Base-by-base conservation (phyloP, 2,888 invertebrate species). In the Eupithecia exiguata region DNA sequence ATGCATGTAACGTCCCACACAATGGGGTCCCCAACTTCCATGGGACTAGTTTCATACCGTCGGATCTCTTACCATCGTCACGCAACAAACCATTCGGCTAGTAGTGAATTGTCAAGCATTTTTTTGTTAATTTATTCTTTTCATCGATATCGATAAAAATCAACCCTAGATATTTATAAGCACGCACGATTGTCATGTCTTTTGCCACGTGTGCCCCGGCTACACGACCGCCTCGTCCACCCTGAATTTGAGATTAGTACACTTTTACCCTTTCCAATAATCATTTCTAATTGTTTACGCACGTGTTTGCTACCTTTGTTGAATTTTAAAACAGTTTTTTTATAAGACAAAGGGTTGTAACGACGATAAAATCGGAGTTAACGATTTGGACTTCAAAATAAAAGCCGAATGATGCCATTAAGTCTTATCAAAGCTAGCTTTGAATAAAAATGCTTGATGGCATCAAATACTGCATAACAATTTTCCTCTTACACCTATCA, bases 131-230 rank as follows among this genome's bases (percentile, higher is more conserved):
- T n/a, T n/a, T n/a, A n/a, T n/a, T n/a, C n/a, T n/a, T 5, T 25
- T 14, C 10, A 58, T 74, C 63, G 72, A 73, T 73, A 74, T 80
- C 74, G 72, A 75, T 75, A 78, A 70, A 36, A 67, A 74, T 68
- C 86, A 84, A 74, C 90, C 77, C 89, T 89, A 88, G 79, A 74
- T 78, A 83, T 84, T 82, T 82, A 87, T 87, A 85, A 86, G 83
- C 86, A 88, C 84, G 87, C 94, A 94, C 94, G 94, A 94, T 91
- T 92, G 91, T 89, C 92, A 91, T 94, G 94, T 94, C 87, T 80
- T 81, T 86, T 87, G 93, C 94, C 94, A 94, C 94, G 94, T 93
- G 94, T 92, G 87, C 87, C 84, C 86, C 84, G 88, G 79, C 88
- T 88, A 94, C 94, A 94, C 94, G 94, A 94, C 93, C 79, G 75